These are phyloP conservation scores for Nematostella vectensis DNA, from an alignment of 92 coral and sea anemone genomes.

Conservation along the genomic window DNA sequence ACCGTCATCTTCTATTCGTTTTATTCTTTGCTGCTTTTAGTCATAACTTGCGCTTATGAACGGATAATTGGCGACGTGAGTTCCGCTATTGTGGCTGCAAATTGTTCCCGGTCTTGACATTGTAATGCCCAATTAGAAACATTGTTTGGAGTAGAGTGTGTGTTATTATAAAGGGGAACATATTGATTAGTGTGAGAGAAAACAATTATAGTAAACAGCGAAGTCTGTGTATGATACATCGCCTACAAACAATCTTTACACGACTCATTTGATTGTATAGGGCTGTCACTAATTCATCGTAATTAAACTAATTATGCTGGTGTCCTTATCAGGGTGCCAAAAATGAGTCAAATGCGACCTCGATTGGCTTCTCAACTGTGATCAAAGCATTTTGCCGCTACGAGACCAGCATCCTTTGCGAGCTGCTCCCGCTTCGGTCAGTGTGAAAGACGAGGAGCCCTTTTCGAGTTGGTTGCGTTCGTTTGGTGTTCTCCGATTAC, in stretches of 20 bases:
- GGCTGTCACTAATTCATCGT: constrained; percentile 97
- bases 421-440: constrained; percentile 43
- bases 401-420: constrained; percentile 66
- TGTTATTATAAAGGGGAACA: no score
- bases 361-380: constrained; percentile 43
- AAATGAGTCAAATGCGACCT: constrained; percentile 48
- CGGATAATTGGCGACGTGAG: no score
- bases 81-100: no score
- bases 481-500: constrained; percentile 95
- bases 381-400: constrained; percentile 60
- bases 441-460: constrained; percentile 77
- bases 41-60: no score
- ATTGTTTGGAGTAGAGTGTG: no score
- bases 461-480: constrained; percentile 51
- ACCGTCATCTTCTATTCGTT: no score
- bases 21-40: no score
- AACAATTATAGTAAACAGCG: no score
- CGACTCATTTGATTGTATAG: constrained; percentile 88
- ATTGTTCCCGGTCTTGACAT: no score
- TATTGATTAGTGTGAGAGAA: no score
- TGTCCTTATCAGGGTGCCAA: constrained; percentile 86
- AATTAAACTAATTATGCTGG: constrained; percentile 87
- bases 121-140: no score
- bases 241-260: constrained; percentile 68
- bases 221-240: no score